Evolutionary conservation across 2,113 vertebrate species (phyloP).

Genomic region (Thamnophis sirtalis): DNA sequence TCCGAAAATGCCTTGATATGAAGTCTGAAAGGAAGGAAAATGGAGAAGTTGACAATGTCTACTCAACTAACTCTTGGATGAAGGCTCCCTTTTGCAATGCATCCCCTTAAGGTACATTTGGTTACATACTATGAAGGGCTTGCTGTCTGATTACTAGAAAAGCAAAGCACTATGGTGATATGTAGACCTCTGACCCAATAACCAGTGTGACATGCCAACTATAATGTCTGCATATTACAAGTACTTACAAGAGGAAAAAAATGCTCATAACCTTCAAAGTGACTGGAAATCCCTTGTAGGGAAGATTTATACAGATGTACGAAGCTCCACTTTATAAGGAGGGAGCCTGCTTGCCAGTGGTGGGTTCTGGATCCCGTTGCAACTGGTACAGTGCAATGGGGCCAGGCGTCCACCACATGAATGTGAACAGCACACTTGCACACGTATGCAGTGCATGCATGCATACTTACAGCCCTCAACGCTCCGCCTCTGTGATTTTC

Average conservation of each 20-base stretch:
- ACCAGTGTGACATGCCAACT: neutral
- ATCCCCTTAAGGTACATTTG: neutral
- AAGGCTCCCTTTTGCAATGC: fast-evolving
- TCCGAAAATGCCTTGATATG: neutral
- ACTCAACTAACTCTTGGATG: fast-evolving
- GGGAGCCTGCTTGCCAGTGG: neutral
- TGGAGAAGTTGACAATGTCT: neutral
- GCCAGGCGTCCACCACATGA: too few relatives aligned
- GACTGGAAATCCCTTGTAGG: neutral
- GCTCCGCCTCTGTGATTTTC: too few relatives aligned
- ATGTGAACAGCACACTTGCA: too few relatives aligned
- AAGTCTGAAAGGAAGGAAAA: neutral
- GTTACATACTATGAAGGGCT: neutral
- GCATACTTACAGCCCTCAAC: too few relatives aligned
- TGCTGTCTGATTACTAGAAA: neutral
- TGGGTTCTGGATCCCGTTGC: too few relatives aligned
- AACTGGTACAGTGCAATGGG: too few relatives aligned
- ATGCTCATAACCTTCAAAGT: neutral
- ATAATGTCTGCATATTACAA: neutral
- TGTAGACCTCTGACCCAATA: neutral
- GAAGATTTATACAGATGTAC: neutral
- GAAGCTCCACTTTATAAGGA: neutral
- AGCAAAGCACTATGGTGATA: neutral
- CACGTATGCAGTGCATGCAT: too few relatives aligned
- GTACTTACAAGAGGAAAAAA: too few relatives aligned